Conservation (phyloP, 2,888 invertebrate genomes). For the Mythimna ferrago region DNA sequence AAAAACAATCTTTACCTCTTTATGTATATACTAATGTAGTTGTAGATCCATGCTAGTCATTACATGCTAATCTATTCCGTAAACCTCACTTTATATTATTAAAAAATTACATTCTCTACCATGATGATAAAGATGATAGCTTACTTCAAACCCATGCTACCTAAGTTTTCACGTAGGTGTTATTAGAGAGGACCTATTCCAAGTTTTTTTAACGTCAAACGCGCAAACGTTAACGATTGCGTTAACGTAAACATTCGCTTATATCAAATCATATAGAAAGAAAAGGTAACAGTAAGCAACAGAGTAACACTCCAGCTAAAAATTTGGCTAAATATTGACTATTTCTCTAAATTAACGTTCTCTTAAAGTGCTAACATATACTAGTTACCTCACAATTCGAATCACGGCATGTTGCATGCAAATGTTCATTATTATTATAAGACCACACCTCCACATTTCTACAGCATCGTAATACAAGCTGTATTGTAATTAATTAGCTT, state of each 20-base stretch:
- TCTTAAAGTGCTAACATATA: background rate
- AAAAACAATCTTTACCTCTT: no score
- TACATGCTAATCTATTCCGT: background rate
- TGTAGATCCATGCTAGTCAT: no score
- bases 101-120: background rate
- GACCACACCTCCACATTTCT: constrained; percentile 38
- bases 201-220: no score
- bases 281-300: no score
- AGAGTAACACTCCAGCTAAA: background rate
- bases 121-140: background rate
- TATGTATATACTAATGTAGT: no score
- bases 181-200: no score
- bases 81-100: background rate
- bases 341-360: background rate
- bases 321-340: background rate
- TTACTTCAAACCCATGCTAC: background rate
- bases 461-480: constrained; percentile 22
- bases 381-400: background rate
- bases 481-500: constrained; percentile 49
- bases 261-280: no score
- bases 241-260: no score
- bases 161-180: no score
- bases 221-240: no score
- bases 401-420: constrained; percentile 59
- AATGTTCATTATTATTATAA: constrained; percentile 36